Evolutionary conservation across 2,113 vertebrate genomes (phyloP).

Genomic region (Trogon surrucura): DNA sequence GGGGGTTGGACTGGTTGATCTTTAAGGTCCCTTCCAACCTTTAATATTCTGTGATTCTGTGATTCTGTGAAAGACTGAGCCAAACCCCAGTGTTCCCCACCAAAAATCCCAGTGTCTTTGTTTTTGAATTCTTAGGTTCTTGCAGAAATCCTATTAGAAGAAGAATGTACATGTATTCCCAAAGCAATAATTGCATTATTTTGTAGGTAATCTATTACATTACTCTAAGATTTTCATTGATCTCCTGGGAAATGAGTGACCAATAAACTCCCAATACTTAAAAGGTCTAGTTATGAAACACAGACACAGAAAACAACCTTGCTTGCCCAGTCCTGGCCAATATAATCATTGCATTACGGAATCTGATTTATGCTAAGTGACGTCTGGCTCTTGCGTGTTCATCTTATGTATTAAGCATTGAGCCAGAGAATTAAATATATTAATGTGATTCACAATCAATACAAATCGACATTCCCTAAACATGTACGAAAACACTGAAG

Average conservation of each 20-base stretch:
- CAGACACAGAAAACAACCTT: background rate
- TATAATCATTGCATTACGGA: background rate
- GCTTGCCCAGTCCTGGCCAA: background rate
- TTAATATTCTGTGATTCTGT: too few species aligned
- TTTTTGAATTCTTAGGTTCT: background rate
- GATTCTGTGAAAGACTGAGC: background rate
- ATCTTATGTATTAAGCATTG: background rate
- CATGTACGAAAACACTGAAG: background rate
- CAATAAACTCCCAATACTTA: background rate
- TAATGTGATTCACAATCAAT: background rate
- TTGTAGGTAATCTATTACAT: background rate
- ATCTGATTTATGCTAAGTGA: background rate
- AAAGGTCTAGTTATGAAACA: background rate
- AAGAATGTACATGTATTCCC: background rate
- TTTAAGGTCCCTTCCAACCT: too few species aligned
- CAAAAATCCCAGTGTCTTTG: background rate
- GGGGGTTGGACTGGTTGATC: too few species aligned
- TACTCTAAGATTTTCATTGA: background rate
- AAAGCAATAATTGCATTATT: background rate
- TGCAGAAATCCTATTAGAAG: background rate
- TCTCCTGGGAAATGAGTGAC: background rate
- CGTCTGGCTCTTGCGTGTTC: background rate
- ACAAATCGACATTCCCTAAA: background rate
- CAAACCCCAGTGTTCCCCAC: accelerated
- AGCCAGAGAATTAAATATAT: background rate